Evolutionary conservation across 2,888 invertebrate species (phyloP).

Genomic region (Drosophila meridionalis): DNA sequence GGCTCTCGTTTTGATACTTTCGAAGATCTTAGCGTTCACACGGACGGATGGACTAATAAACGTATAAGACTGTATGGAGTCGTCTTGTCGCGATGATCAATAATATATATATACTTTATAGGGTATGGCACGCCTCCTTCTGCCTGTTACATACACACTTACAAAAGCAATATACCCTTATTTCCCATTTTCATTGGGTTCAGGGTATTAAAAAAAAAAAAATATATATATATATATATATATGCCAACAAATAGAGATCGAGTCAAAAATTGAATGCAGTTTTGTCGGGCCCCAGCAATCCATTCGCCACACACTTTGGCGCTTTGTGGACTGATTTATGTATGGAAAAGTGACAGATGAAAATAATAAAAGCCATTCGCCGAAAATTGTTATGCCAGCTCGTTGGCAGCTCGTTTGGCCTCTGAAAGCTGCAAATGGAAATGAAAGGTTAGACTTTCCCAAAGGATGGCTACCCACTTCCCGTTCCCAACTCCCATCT

Average conservation of each 20-base stretch:
- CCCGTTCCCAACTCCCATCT: background rate
- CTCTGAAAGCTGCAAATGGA: conserved; percentile 28
- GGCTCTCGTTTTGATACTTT: no score
- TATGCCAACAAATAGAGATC: conserved; percentile 1
- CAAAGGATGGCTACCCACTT: background rate
- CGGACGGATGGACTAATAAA: no score
- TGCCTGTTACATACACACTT: no score
- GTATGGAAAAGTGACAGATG: conserved; percentile 69
- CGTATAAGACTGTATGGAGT: no score
- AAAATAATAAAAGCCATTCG: conserved; percentile 63
- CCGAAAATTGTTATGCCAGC: conserved; percentile 58
- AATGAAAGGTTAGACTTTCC: conserved; percentile 15
- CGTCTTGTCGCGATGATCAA: no score
- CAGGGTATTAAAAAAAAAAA: background rate
- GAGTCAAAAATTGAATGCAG: conserved; percentile 36
- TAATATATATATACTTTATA: background rate
- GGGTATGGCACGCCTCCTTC: no score
- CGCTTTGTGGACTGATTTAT: conserved; percentile 62
- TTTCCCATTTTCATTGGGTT: no score
- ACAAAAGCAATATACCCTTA: no score
- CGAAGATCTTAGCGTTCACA: no score
- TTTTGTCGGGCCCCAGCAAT: conserved; percentile 18
- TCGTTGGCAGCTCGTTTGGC: conserved; percentile 17
- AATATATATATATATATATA: no score
- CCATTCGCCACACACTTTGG: conserved; percentile 32